Evolutionary conservation across 1,140 invertebrate genomes (phyloP), one percentile per base, ranked within the genome.

Genomic region (Dysdera silvatica): DNA sequence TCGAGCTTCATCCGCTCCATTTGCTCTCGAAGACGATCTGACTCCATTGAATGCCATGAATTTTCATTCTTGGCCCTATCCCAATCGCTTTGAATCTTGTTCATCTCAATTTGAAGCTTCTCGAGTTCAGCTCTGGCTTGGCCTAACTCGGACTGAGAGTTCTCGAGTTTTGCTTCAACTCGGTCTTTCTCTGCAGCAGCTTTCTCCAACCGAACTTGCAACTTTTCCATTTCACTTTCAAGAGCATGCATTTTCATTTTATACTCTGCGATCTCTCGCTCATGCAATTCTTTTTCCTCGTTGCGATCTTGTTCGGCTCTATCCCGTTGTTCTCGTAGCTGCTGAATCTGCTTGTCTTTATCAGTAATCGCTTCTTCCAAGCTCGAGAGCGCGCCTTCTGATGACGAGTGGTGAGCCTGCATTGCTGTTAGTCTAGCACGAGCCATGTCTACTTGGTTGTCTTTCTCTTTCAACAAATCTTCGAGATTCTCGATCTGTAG

Each of bases 401-500:
- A 91, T 60, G 86, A 90, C 75, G 89, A 92, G 73, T 92, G 89
- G 71, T 94, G 89, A 8, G 89, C 88, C 80, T 94, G 91, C 84
- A 94, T 91, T 40, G 76, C 72, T 7, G 88, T 87, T 10, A 95
- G 75, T 59, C 93, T 83, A n/a, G 90, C 87, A 67, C 92, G 82
- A 0, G 93, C 89, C 86, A 95, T 92, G 70, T 94, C 90, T 53
- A 98, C 88, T 80, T 97, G 92, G 75, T 94, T 94, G 75, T 98
- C 95, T 79, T 98, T 98, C 75, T 98, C 95, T 78, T 95, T 94
- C 8, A 98, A 80, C 45, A 95, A 80, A 73, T 96, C 94, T 80
- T 98, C 95, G 43, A 98, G 78, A 76, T 95, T 95, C 78, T 98
- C 95, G 74, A 96, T 93, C 87, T 98, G 96, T 75, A 94, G 83